Base-by-base conservation (phyloP, 2,888 invertebrate species). In the Altica lythri region DNA sequence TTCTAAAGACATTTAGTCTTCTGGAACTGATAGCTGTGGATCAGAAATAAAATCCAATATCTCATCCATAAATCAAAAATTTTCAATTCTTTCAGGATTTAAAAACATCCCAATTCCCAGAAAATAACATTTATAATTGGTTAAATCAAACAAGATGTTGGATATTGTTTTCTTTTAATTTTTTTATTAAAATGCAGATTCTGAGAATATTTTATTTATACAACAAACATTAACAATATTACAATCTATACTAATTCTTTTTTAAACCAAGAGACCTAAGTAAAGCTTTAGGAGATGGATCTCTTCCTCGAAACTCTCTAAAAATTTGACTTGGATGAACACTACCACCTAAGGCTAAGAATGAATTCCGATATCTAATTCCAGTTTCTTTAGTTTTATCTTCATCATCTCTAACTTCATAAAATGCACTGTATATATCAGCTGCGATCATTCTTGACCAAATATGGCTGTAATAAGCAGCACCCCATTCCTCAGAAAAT, bases 391-490 rank as follows among this genome's bases (percentile, higher is more conserved):
- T 61, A 58, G 82, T 71, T 62, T 80, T 79, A 46, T 79, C 75
- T 8, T 83, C 80, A 1, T 80, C 77, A 37, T 77, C 74, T 62
- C 80, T 78, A 0, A 79, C 84, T 73, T 91, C 90, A 56, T 86
- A 81, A 74, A 97, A 95, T 42, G 92, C 90, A 71, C 88, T 87
- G 72, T 88, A 93, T 22, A 90, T 83, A 75, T 97, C 96, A 0
- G 95, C 93, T 0, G 95, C 95, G 42, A 95, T 82, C 83, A 96
- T 87, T 70, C 82, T 82, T 1, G 95, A 88, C 92, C 95, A 95
- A 10, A 92, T 73, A 69, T 86, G 82, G 48, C 91, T 86, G 72
- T 90, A 97, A 72, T 93, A 92, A 0, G 92, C 90, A 0, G 92
- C 94, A 0, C 86, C 88, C 85, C 88, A 90, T 66, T 90, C 88